Evolutionary conservation across 2,888 invertebrate species (phyloP).

Genomic region (Dolichopus griseipennis): DNA sequence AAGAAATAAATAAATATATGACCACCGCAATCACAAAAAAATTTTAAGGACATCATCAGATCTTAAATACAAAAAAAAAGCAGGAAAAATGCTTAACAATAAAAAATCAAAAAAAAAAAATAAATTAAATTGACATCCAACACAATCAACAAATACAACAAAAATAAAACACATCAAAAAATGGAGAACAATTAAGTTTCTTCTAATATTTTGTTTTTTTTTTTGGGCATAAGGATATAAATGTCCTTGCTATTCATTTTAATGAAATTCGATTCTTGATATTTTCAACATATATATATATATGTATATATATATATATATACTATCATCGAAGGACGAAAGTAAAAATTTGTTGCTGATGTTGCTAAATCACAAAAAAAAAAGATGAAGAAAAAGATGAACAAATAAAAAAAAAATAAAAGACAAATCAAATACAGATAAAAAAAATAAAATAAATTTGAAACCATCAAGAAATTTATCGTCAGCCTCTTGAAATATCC

Average conservation of each 20-base stretch:
- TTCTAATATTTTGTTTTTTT: too few relatives aligned
- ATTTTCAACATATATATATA: too few relatives aligned
- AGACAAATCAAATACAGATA: background rate
- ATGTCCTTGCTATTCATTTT: conserved; percentile 4
- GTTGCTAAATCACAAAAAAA: background rate
- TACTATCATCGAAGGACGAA: too few relatives aligned
- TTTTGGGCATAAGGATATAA: background rate
- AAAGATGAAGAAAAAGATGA: background rate
- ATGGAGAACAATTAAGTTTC: too few relatives aligned
- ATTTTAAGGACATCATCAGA: background rate
- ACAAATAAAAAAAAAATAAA: background rate
- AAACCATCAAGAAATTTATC: background rate
- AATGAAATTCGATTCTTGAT: conserved; percentile 1
- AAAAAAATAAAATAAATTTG: background rate
- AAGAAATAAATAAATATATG: background rate
- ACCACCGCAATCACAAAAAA: background rate
- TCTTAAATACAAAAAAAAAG: background rate
- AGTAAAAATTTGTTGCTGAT: background rate
- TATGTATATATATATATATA: too few relatives aligned
- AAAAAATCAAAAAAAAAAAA: background rate
- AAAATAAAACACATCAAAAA: too few relatives aligned
- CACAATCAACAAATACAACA: background rate
- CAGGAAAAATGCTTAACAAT: too few relatives aligned
- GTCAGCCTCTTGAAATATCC: too few relatives aligned
- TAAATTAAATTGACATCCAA: background rate